phyloP scores from a whole-genome alignment of 2,113 vertebrate species.

The Zapus hudsonius region DNA sequence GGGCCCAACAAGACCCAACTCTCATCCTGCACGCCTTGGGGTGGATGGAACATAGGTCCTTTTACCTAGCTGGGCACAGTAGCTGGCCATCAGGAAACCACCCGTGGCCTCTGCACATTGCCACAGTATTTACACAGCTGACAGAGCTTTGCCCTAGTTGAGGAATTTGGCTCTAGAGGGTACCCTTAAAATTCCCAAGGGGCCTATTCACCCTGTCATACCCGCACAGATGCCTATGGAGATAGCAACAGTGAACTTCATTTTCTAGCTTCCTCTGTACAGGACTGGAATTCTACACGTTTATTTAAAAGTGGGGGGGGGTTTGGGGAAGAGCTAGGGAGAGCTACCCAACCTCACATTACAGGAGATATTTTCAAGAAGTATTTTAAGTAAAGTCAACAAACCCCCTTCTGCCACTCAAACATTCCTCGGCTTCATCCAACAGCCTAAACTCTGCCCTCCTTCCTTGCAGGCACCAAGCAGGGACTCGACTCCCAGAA shows the following conservation, averaged over 20 bases:
- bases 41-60: constrained; percentile 61
- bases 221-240: constrained; percentile 46
- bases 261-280: constrained; percentile 65
- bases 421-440: constrained; percentile 59
- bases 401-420: constrained; percentile 47
- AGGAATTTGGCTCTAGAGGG: constrained; percentile 74
- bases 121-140: constrained; percentile 75
- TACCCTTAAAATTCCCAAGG: constrained; percentile 26
- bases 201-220: constrained; percentile 54
- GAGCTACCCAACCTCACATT: constrained; percentile 52
- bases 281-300: constrained; percentile 32
- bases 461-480: background rate
- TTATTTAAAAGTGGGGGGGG: constrained; percentile 64
- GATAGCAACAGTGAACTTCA: constrained; percentile 62
- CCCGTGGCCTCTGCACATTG: constrained; percentile 17
- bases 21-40: constrained; percentile 35
- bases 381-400: constrained; percentile 75
- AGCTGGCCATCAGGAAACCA: constrained; percentile 25
- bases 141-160: constrained; percentile 38
- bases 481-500: background rate
- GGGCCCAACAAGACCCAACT: constrained; percentile 57
- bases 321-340: background rate
- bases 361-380: constrained; percentile 63
- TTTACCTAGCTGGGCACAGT: constrained; percentile 71
- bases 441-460: constrained; percentile 41